Evolutionary conservation across 2,888 invertebrate species (phyloP), one percentile per base, ranked within the genome.

Genomic region (Chaetoderma sp.): DNA sequence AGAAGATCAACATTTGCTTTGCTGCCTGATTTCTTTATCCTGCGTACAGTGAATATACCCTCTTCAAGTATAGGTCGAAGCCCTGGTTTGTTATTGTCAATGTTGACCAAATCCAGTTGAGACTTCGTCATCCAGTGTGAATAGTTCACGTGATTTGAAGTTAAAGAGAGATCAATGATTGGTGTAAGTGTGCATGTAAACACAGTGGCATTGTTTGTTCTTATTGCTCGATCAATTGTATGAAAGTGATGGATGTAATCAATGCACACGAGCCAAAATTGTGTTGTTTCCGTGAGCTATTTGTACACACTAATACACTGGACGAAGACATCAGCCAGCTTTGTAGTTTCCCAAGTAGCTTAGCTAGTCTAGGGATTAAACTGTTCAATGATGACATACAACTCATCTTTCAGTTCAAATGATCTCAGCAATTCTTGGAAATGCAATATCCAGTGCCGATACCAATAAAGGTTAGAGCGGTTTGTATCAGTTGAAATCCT

Each of bases 61-160:
- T 63, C 44, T 18, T 36, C 30, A 21, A 63, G 59, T 13, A 61
- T 5, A 49, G 18, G 18, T 3, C 57, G 49, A 23, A 49, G 36
- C 8, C 59, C 59, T 4, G 59, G 59, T 21, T 59, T 45, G 3
- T 45, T 16, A 47, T 49, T 27, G 6, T 63, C 63, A 18, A 63
- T 47, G 57, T 71, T 73, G 10, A 71, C 18, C 33, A 71, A 36
- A 52, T 73, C 67, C 18, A 73, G 39, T 25, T 71, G 65, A 28
- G 61, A 73, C 44, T 60, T 71, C 6, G 64, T 52, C 70, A 73
- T 57, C 74, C 71, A 74, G 28, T 71, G 50, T 6, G 72, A 42
- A 61, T 74, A 73, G 49, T 71, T 71, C 5, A 63, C 55, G 8
- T 67, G 52, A 60, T 62, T 68, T 21, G 60, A 65, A 8, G 64